Evolutionary conservation across 1,140 invertebrate species (phyloP), one percentile per base, ranked within the genome.

Genomic region (Drosophila azteca): DNA sequence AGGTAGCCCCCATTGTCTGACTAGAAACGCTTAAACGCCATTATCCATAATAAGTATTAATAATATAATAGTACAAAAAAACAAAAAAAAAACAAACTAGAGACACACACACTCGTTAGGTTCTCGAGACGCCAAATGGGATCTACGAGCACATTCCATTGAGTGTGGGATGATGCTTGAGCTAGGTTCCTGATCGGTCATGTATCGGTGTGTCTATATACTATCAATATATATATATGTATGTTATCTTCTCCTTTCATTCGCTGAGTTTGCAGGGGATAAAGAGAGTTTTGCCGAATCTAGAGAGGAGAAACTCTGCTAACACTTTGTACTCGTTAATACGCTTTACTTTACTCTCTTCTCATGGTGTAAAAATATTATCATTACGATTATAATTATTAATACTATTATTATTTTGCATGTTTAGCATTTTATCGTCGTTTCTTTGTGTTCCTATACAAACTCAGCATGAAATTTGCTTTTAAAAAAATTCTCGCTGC

Each of bases 311-410:
- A 26, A 26, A 26, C 24, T 26, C 24, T 53, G 61, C 66, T 60
- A 76, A 83, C 69, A 53, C 62, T 85, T 87, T 84, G 84, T 89
- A 89, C 84, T 90, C 73, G 73, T 80, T 80, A 72, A 70, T 72
- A 68, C 49, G 48, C 51, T 46, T 66, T 63, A 49, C 51, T 43
- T 63, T 63, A 54, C 49, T 65, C 51, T 60, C 62, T 69, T 61
- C 60, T 73, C 54, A 67, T 69, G 68, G 88, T 90, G 88, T 90
- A 90, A 90, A 90, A 90, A 90, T 90, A 90, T 72, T 72, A 82
- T 82, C 81, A 77, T 70, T 43, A 44, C 67, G 49, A 51, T 41
- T 52, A 24, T 60, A 22, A 41, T 54, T 44, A n/a, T 53, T 20
- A 20, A 29, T 46, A 22, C 22, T 53, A 53, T 39, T 39, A 39